Base-by-base conservation (phyloP, 2,113 vertebrate species). In the Pseudopodoces humilis region DNA sequence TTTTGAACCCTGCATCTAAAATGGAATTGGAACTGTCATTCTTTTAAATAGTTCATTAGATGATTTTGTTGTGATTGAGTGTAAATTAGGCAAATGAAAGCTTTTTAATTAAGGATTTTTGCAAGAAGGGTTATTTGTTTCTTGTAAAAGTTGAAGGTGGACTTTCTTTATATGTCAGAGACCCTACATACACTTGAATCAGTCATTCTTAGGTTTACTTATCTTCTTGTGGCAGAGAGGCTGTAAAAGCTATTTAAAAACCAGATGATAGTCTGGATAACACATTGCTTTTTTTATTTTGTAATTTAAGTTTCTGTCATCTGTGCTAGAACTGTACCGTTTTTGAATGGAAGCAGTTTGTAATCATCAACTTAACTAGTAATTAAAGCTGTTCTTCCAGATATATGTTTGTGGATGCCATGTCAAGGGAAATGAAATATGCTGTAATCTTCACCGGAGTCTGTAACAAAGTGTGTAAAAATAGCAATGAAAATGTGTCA, bases 331-430 rank as follows among this genome's bases (percentile, higher is more conserved):
- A 80, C 11, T 81, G 59, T 47, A 35, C 44, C 59, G 56, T 24
- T 86, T 70, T 50, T 91, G 72, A 94, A 75, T 79, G 23, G 80
- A 53, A 72, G 41, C 55, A 82, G 71, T 92, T 83, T 86, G 58
- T 35, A 94, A 56, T 82, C 31, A 78, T 82, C 60, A 86, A 35
- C 18, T 88, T 88, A 77, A 74, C 64, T 68, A 81, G 30, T 75
- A 91, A 90, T 96, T 93, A 77, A 81, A 81, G 55, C 46, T 72
- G 24, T 88, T 96, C 50, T 92, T 95, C 39, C 39, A 90, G 80
- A 43, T 93, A 50, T 50, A 59, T 92, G 25, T 90, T 90, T 95
- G 68, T 0, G 0, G 50, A 74, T 96, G 55, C 68, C 22, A 6
- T 93, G 80, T 93, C 72, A 88, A 83, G 85, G 41, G 47, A 86